A percentile compares a stretch with the other conserved stretches of the same genome.
phyloP scores from a whole-genome alignment of 2,888 invertebrate species.

The Lordiphosa fenestrarum region DNA sequence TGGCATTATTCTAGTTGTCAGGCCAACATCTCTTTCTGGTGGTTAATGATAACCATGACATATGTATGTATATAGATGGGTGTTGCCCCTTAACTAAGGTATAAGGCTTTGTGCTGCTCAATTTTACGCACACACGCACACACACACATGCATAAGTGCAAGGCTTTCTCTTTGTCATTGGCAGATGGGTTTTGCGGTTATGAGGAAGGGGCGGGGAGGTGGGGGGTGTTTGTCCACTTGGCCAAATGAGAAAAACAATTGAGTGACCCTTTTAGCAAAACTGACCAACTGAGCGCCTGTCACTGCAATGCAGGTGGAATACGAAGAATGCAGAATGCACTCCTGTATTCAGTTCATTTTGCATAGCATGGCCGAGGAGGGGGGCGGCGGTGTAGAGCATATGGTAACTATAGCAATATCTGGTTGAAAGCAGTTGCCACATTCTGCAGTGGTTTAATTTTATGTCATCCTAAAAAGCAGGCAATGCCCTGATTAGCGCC shows the following conservation, averaged over 20 bases:
- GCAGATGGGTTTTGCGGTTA: conserved; percentile 5
- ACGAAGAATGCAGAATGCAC: neutral
- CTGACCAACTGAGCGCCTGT: neutral
- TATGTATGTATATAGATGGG: too few relatives aligned
- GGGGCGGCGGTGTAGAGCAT: neutral
- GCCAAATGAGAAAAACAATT: neutral
- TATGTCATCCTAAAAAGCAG: neutral
- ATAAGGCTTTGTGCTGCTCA: too few relatives aligned
- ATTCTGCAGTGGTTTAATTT: too few relatives aligned
- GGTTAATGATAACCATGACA: too few relatives aligned
- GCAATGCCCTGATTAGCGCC: too few relatives aligned
- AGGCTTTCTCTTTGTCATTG: neutral
- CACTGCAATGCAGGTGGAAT: conserved; percentile 6
- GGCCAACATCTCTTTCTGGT: too few relatives aligned
- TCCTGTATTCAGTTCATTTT: too few relatives aligned
- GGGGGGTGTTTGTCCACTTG: neutral
- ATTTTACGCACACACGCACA: too few relatives aligned
- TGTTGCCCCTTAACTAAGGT: too few relatives aligned
- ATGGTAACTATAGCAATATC: neutral
- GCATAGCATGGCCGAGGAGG: neutral
- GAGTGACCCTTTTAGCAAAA: neutral
- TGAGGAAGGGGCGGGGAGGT: neutral
- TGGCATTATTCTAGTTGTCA: too few relatives aligned
- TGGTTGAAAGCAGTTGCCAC: neutral
- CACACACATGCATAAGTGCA: too few relatives aligned